Evolutionary conservation across 2,888 invertebrate species (phyloP), one percentile per base, ranked within the genome.

Genomic region (Pyrrhosoma nymphula): DNA sequence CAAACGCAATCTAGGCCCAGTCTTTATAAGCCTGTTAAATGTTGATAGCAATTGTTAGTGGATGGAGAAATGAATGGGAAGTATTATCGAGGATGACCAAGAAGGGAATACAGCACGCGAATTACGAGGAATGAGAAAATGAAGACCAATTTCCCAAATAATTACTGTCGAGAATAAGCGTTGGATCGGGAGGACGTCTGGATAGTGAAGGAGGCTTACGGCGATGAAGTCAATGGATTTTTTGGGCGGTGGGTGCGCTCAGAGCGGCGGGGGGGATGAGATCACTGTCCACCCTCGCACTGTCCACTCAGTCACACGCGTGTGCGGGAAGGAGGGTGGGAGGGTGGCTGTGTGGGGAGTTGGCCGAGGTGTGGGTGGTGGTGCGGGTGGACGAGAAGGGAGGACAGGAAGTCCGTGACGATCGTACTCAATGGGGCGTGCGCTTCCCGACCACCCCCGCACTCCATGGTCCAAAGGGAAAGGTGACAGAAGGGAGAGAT

Each of bases 321-420:
- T 88, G 88, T 26, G 23, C 20, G 63, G 35, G 91, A 35, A 63
- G 20, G 56, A 18, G 90, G 88, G 88, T 16, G 88, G n/a, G 23
- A 3, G 69, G n/a, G n/a, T 60, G 60, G 60, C 6, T 14, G 60
- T 14, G 88, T 88, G 88, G n/a, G 23, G 47, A 18, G n/a, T 0
- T 0, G 89, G 26, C 20, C 26, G 69, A 14, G 60, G 63, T 16
- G 90, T n/a, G 16, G 35, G n/a, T n/a, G 23, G 10, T 23, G 35
- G 63, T 35, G 60, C 18, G 55, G 60, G 91, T 8, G 30, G n/a
- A 20, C 30, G 89, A n/a, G 56, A n/a, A 47, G 69, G 55, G 47
- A 69, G 93, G 93, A 93, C 93, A 93, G 93, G 93, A 93, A 93
- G 93, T 93, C 93, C 93, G 93, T 93, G 93, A 93, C 93, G 93